A percentile compares a stretch with the other conserved stretches of the same genome.
phyloP scores from a whole-genome alignment of 2,888 invertebrate genomes.

The Rhyacophila evoluta region DNA sequence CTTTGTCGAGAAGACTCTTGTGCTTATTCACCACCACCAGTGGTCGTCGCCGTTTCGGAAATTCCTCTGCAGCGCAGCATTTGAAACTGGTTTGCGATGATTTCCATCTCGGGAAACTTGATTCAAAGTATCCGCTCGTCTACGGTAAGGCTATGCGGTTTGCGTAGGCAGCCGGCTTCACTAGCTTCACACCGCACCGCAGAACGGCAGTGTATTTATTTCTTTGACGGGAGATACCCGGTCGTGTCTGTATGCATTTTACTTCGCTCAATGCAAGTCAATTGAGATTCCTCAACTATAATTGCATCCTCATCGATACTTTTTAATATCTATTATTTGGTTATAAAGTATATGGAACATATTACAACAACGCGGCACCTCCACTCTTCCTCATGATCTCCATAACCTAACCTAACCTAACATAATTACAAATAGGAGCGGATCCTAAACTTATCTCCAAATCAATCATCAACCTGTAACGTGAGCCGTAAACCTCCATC shows the following conservation, averaged over 20 bases:
- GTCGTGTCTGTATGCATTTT: neutral
- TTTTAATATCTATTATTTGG: too few species aligned
- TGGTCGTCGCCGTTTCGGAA: neutral
- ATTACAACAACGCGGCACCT: too few species aligned
- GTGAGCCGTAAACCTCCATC: too few species aligned
- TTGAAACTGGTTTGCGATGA: slow-evolving; percentile 45
- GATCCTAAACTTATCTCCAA: too few species aligned
- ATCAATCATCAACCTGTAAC: too few species aligned
- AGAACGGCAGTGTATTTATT: neutral
- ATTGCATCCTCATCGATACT: neutral
- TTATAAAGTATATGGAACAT: too few species aligned
- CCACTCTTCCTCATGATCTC: too few species aligned
- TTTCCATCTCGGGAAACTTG: slow-evolving; percentile 45
- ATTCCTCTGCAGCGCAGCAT: slow-evolving; percentile 16
- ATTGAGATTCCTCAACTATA: neutral
- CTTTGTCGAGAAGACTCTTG: neutral
- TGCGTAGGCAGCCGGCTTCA: neutral
- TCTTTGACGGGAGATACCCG: neutral
- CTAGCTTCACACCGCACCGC: neutral
- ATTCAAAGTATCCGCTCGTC: slow-evolving; percentile 20
- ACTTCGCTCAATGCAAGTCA: neutral
- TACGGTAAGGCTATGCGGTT: neutral
- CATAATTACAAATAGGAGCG: too few species aligned
- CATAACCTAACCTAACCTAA: too few species aligned
- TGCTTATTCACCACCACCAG: neutral